Percentiles rank a stretch among this genome's conserved stretches.
Evolutionary conservation across 2,888 invertebrate species (phyloP).

Genomic region (Trachelus iudaicus): DNA sequence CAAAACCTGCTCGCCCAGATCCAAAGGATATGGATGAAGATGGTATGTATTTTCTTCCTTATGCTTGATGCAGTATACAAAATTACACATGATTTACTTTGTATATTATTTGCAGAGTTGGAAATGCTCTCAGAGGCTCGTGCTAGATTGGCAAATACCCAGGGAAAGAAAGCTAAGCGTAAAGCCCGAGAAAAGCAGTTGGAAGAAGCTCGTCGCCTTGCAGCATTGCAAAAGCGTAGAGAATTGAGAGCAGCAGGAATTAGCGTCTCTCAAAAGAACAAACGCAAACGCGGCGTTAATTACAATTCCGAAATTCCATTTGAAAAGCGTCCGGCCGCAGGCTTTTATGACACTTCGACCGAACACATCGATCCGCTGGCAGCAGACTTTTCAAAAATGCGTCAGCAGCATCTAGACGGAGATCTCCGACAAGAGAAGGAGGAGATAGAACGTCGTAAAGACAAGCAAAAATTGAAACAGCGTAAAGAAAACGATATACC

Average conservation of each 20-base stretch:
- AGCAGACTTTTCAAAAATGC: conserved; percentile 88
- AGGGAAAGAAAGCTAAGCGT: conserved; percentile 93
- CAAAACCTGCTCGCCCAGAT: conserved; percentile 98
- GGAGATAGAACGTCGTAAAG: conserved; percentile 93
- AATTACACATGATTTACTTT: neutral
- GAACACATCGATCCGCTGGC: conserved; percentile 90
- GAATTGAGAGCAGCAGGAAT: conserved; percentile 98
- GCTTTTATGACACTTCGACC: conserved; percentile 94
- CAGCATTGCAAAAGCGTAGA: conserved; percentile 96
- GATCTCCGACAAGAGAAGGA: conserved; percentile 91
- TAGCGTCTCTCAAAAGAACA: conserved; percentile 74
- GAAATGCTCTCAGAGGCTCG: conserved; percentile 99
- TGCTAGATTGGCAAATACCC: conserved; percentile 97
- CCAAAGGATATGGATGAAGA: conserved; percentile 99
- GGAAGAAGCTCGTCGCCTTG: conserved; percentile 95
- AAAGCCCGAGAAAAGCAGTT: conserved; percentile 98
- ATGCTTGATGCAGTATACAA: neutral
- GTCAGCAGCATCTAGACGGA: conserved; percentile 94
- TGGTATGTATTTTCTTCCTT: conserved; percentile 69
- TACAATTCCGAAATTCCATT: conserved; percentile 98
- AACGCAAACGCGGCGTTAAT: conserved; percentile 92
- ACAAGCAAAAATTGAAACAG: conserved; percentile 94
- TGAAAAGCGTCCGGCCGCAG: conserved; percentile 91
- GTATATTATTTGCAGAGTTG: conserved; percentile 75
- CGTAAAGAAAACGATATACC: conserved; percentile 97